phyloP scores from a whole-genome alignment of 1,140 invertebrate species.

The Temnothorax nylanderi region DNA sequence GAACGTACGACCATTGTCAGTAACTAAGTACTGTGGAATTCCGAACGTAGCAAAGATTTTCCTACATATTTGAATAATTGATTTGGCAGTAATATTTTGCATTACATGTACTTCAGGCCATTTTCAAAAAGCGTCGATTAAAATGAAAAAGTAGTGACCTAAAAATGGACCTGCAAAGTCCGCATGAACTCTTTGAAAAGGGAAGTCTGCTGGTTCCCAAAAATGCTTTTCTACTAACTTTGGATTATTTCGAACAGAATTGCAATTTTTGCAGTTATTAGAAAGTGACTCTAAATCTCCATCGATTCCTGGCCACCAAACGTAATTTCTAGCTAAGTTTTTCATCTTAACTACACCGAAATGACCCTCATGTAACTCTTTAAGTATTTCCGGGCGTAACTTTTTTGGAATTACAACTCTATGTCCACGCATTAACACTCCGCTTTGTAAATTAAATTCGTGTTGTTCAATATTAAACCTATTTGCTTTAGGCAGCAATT shows the following conservation, averaged over 20 bases:
- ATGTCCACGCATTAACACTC: not conserved
- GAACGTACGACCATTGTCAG: not conserved
- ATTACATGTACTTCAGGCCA: not conserved
- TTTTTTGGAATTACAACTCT: conserved; percentile 18
- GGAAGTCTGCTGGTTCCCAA: not conserved
- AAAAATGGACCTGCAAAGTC: conserved; percentile 84
- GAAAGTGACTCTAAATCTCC: not conserved
- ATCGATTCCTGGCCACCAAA: too few relatives aligned
- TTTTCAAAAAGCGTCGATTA: conserved; percentile 78
- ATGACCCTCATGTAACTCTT: not conserved
- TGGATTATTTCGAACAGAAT: conserved; percentile 6
- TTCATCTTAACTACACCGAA: not conserved
- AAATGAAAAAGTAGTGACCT: conserved; percentile 79
- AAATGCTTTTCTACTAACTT: not conserved
- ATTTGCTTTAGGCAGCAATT: not conserved
- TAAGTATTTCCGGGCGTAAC: conserved; percentile 13
- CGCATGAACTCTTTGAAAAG: conserved; percentile 80
- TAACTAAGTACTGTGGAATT: not conserved
- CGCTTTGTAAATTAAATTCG: not conserved
- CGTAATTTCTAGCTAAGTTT: not conserved
- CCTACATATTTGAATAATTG: not conserved
- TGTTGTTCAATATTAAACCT: not conserved
- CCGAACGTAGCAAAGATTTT: not conserved
- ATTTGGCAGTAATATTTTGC: not conserved
- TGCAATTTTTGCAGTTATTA: conserved; percentile 62